phyloP scores from a whole-genome alignment of 2,113 vertebrate genomes.

The Pseudopodoces humilis region DNA sequence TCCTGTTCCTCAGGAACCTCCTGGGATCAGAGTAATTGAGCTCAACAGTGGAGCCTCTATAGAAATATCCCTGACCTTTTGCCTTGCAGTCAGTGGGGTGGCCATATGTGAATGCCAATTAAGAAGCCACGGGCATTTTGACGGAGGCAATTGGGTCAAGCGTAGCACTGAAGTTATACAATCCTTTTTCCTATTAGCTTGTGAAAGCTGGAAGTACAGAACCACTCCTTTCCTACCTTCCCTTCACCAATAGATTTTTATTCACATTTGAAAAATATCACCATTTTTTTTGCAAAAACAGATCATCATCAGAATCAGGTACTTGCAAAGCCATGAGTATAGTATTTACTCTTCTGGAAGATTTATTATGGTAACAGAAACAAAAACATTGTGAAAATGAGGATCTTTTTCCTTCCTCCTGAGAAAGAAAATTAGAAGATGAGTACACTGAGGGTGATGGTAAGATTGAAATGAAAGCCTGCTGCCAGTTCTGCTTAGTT shows the following conservation, averaged over 20 bases:
- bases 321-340: background rate
- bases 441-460: background rate
- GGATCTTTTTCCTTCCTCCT: background rate
- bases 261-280: background rate
- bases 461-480: background rate
- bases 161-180: background rate
- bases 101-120: background rate
- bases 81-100: background rate
- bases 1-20: background rate
- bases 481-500: background rate
- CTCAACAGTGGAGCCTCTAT: background rate
- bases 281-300: background rate
- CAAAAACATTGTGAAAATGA: background rate
- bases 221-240: background rate
- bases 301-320: background rate
- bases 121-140: background rate
- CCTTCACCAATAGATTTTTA: background rate
- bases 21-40: background rate
- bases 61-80: background rate
- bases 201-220: background rate
- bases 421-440: background rate
- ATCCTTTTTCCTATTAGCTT: background rate
- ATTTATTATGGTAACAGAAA: background rate
- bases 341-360: conserved; percentile 5
- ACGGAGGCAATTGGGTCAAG: background rate